Percentiles rank a stretch among this genome's conserved stretches.
Evolutionary conservation across 2,797 vertebrate species (phyloP).

Genomic region (Tokudaia tokunoshimensis): DNA sequence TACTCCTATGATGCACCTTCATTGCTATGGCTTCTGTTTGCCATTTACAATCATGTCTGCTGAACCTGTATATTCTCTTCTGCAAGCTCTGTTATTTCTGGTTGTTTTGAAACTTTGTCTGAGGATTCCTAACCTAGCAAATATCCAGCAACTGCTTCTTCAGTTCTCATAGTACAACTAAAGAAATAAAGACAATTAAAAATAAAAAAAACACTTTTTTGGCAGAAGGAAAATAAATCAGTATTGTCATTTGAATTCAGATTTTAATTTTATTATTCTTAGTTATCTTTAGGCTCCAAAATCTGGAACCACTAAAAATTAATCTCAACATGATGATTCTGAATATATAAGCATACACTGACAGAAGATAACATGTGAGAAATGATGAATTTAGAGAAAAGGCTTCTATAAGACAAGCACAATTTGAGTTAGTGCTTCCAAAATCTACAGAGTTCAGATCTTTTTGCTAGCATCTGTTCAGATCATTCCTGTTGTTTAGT

Average conservation of each 20-base stretch:
- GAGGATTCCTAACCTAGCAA: neutral
- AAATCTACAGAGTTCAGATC: neutral
- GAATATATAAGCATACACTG: neutral
- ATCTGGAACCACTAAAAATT: neutral
- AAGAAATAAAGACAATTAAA: neutral
- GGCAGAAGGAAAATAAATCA: neutral
- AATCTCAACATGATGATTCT: neutral
- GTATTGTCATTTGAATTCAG: neutral
- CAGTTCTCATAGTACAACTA: neutral
- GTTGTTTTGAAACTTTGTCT: neutral
- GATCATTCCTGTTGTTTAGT: neutral
- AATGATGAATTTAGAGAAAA: neutral
- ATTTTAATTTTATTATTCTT: slow-evolving; percentile 16
- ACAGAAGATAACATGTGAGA: neutral
- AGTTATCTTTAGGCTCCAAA: neutral
- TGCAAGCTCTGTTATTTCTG: neutral
- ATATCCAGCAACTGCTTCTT: neutral
- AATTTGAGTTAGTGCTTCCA: neutral
- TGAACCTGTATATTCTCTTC: neutral
- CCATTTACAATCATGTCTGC: neutral
- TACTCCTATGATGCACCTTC: neutral
- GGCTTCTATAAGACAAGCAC: neutral
- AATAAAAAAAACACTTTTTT: neutral
- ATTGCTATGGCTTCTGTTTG: neutral
- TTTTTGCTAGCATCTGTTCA: neutral